These are phyloP conservation scores for Pedicia rivosa DNA, from an alignment of 2,888 invertebrate genomes.

Conservation along the genomic window DNA sequence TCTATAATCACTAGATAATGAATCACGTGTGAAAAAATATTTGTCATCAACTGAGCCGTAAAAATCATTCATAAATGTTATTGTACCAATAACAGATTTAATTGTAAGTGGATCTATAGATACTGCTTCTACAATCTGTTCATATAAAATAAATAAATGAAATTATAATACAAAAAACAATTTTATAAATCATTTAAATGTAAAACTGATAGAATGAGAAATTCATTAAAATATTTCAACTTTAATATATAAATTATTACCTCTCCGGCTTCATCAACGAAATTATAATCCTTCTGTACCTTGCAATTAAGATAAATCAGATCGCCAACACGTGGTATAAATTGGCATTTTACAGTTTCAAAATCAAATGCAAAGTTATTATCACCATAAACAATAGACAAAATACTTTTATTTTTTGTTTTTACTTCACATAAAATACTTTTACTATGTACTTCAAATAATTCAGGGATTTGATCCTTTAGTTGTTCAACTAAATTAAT, in stretches of 20 bases:
- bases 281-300: slow-evolving; percentile 42
- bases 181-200: slow-evolving; percentile 13
- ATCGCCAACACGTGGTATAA: slow-evolving; percentile 54
- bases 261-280: slow-evolving; percentile 25
- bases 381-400: too few species aligned
- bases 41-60: slow-evolving; percentile 40
- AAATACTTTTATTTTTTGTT: too few species aligned
- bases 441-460: too few species aligned
- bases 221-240: too few species aligned
- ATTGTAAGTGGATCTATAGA: slow-evolving; percentile 42
- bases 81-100: slow-evolving; percentile 34
- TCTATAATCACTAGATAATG: slow-evolving; percentile 35
- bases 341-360: slow-evolving; percentile 42
- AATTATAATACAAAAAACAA: slow-evolving; percentile 17
- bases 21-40: slow-evolving; percentile 41
- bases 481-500: slow-evolving; percentile 15
- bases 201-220: slow-evolving; percentile 25
- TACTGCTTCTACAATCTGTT: slow-evolving; percentile 39
- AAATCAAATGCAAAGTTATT: too few species aligned
- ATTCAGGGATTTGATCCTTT: slow-evolving; percentile 16
- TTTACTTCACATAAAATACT: neutral
- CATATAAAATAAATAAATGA: slow-evolving; percentile 27
- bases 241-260: too few species aligned
- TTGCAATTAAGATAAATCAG: slow-evolving; percentile 46
- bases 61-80: slow-evolving; percentile 27